Conservation (phyloP, 2,888 invertebrate species). For the Athalia circularis region DNA sequence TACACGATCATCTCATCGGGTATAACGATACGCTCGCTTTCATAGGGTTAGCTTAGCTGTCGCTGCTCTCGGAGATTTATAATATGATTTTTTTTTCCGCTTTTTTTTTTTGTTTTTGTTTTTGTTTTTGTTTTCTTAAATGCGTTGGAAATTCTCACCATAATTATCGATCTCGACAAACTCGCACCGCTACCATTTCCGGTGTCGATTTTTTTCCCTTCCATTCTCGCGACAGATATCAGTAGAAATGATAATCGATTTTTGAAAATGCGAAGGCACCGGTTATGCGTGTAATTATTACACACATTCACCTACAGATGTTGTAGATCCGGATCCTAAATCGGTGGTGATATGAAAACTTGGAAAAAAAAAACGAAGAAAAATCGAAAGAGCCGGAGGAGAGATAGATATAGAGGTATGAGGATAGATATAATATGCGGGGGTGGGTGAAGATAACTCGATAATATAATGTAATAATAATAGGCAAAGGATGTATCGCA, state of each 20-base stretch:
- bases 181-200: not conserved
- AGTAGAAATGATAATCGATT: no score
- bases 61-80: not conserved
- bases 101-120: no score
- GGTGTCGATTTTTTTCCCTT: no score
- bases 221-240: no score
- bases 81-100: not conserved
- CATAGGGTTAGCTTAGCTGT: no score
- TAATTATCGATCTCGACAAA: not conserved
- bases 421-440: conserved; percentile 50
- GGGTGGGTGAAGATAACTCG: conserved; percentile 5
- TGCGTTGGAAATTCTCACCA: not conserved
- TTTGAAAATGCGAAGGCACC: no score
- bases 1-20: conserved; percentile 49
- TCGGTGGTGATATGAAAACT: conserved; percentile 26
- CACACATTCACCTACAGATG: no score
- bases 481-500: conserved; percentile 45
- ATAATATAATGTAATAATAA: conserved; percentile 54
- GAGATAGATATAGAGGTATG: not conserved
- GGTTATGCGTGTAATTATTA: no score
- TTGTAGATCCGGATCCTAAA: no score
- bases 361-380: not conserved
- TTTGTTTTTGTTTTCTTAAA: no score
- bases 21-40: no score
- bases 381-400: not conserved